These are phyloP conservation scores for Phallusia fumigata DNA, from an alignment of 23 tunicate species.

Conservation along the genomic window DNA sequence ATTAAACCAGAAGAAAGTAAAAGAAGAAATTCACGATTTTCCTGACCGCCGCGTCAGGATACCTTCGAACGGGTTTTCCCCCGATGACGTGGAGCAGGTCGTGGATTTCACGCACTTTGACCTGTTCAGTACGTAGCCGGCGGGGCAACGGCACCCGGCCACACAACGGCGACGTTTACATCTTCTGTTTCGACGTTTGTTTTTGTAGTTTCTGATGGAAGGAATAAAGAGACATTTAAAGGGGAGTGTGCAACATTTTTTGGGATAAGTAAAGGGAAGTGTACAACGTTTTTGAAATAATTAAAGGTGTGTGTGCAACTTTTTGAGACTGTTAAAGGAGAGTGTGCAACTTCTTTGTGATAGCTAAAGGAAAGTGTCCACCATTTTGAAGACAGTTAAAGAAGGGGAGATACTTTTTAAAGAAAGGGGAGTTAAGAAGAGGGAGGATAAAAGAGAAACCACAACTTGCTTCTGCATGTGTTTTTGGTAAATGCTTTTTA, in stretches of 20 bases:
- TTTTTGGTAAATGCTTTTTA: too few species aligned
- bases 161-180: constrained; percentile 41
- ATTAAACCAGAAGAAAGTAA: not conserved
- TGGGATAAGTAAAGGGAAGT: not conserved
- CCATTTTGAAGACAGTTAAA: not conserved
- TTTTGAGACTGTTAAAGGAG: too few species aligned
- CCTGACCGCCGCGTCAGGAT: constrained; percentile 14
- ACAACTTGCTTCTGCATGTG: too few species aligned
- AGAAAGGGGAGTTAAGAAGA: too few species aligned
- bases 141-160: constrained; percentile 72
- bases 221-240: too few species aligned
- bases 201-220: constrained; percentile 22
- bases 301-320: too few species aligned
- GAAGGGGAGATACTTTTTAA: too few species aligned
- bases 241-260: not conserved
- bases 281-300: not conserved
- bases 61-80: constrained; percentile 24
- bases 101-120: constrained; percentile 51
- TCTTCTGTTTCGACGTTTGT: constrained; percentile 21
- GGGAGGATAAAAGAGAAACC: too few species aligned
- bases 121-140: constrained; percentile 54
- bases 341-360: too few species aligned
- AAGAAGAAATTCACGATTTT: not conserved
- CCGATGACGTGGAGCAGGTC: not conserved
- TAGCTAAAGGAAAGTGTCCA: too few species aligned